Percentiles rank a stretch among this genome's conserved stretches.
Conservation (phyloP, 2,113 vertebrate species). For the Laterallus jamaicensis region DNA sequence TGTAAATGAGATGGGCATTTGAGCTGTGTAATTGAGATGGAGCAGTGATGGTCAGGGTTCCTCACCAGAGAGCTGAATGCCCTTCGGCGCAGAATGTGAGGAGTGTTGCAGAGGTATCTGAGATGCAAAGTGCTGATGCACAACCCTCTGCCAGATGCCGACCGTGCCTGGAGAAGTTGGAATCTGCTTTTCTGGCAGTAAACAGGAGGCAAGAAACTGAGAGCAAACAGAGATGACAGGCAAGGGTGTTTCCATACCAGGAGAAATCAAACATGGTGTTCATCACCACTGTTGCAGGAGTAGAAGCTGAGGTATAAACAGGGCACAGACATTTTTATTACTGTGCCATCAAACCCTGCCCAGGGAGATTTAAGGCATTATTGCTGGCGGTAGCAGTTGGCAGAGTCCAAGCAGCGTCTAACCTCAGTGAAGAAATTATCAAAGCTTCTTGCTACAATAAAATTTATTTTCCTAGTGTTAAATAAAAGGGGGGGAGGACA, state of each 20-base stretch:
- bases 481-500: neutral
- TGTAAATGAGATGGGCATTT: neutral
- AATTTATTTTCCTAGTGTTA: constrained; percentile 2
- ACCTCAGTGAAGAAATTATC: constrained; percentile 15
- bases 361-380: constrained; percentile 17
- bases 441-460: neutral
- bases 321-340: constrained; percentile 19
- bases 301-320: neutral
- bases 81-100: neutral
- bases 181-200: neutral
- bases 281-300: neutral
- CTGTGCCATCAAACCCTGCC: constrained; percentile 20
- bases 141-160: neutral
- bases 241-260: neutral
- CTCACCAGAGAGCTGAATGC: neutral
- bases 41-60: neutral
- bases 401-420: neutral
- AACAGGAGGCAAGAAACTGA: neutral
- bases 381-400: neutral
- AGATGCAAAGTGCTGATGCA: neutral
- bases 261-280: neutral
- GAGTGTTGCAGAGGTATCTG: neutral
- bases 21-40: neutral
- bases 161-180: neutral
- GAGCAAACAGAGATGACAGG: neutral